Base-by-base conservation (phyloP, 2,113 vertebrate genomes). In the Callorhinus ursinus region DNA sequence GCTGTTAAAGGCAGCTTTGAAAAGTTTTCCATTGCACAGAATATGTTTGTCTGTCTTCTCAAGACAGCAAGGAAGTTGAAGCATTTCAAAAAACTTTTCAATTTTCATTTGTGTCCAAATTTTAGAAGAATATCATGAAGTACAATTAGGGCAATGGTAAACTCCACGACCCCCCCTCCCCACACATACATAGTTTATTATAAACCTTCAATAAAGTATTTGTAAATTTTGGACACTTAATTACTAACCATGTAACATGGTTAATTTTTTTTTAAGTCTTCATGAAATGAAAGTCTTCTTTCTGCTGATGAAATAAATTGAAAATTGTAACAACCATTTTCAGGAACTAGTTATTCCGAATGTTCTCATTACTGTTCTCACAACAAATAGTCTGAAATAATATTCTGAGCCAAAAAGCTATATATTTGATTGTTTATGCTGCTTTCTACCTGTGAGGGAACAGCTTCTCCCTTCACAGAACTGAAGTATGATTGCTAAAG, bases 391-490 rank as follows among this genome's bases (percentile, higher is more conserved):
- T 77, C 72, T 42, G 36, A 88, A 93, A 31, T 51, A 97, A 91
- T 69, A 80, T 87, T 88, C 57, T 88, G 46, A 94, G 33, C 33
- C 71, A 77, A 79, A 94, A 90, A 67, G 59, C 57, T 82, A 9
- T 53, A 85, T 53, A 88, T 74, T 76, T 84, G 71, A 93, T 91
- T 59, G 81, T 79, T 97, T 96, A 77, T 55, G 80, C n/a, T 96
- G 26, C 57, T 95, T 90, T 97, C 88, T 55, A 96, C 77, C 53
- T 95, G 81, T 82, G 63, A 88, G 81, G 12, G 92, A 93, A 97
- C 46, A 69, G 59, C 8, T 90, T 88, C 61, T 88, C 16, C 77
- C 72, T 95, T 96, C 88, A 92, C 22, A 79, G 28, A 67, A 84
- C 49, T 79, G 26, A 93, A 85, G 39, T 93, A n/a, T 67, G 84